A percentile compares a stretch with the other conserved stretches of the same genome.
These are phyloP conservation scores for Horisme vitalbata DNA, from an alignment of 2,888 invertebrate species.

Conservation along the genomic window DNA sequence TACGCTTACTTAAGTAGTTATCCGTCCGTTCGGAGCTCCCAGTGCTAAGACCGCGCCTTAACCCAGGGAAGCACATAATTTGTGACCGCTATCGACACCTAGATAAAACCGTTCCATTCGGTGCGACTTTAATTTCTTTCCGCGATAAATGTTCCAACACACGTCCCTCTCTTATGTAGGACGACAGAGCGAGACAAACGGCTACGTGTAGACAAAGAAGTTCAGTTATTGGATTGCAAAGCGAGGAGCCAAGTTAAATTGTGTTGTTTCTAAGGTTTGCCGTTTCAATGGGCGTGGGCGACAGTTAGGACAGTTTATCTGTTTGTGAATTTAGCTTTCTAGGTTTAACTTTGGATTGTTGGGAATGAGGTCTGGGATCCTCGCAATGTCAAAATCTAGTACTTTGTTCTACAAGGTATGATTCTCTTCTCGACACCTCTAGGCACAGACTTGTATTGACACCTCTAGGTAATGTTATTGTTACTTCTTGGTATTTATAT, in stretches of 20 bases:
- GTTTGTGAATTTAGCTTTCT: conserved; percentile 25
- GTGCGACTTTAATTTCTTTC: conserved; percentile 79
- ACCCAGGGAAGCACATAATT: conserved; percentile 76
- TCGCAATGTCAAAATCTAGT: not conserved
- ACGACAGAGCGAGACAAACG: conserved; percentile 45
- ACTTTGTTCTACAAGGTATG: not conserved
- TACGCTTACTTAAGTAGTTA: not conserved
- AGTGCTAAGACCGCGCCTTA: conserved; percentile 38
- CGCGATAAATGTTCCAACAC: conserved; percentile 68
- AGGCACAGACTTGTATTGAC: too few species aligned
- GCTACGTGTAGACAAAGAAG: conserved; percentile 59
- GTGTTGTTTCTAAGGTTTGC: conserved; percentile 42
- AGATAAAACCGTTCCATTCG: conserved; percentile 79
- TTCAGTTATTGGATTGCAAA: conserved; percentile 58
- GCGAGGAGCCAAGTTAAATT: conserved; percentile 43
- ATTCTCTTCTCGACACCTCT: too few species aligned
- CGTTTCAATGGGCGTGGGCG: conserved; percentile 20
- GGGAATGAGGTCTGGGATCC: not conserved
- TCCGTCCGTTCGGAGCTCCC: not conserved
- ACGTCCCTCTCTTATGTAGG: conserved; percentile 48
- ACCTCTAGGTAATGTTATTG: too few species aligned
- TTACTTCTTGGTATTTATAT: too few species aligned
- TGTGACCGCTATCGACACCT: conserved; percentile 80
- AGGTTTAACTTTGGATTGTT: conserved; percentile 22
- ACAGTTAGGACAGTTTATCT: conserved; percentile 28